These are phyloP conservation scores for Dryobotodes eremita DNA, from an alignment of 2,888 invertebrate genomes.

Conservation along the genomic window DNA sequence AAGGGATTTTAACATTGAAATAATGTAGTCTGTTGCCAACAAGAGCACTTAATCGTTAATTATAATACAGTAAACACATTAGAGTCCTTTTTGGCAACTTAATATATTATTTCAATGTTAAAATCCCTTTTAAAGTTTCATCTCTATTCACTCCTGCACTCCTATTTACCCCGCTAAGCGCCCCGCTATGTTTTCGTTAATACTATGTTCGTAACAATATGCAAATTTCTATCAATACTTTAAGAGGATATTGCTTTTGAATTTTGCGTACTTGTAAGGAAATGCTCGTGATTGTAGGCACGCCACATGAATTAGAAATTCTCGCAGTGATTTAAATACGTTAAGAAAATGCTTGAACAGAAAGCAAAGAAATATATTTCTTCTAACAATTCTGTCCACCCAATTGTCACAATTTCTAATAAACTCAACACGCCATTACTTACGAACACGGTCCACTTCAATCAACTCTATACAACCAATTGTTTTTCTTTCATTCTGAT, in stretches of 20 bases:
- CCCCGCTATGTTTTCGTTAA: neutral
- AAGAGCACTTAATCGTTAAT: too few relatives aligned
- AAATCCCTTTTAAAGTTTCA: too few relatives aligned
- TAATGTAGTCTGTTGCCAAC: too few relatives aligned
- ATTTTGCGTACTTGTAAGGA: neutral
- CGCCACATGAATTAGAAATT: neutral
- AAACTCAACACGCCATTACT: neutral
- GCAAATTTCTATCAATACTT: too few relatives aligned
- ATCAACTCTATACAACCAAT: neutral
- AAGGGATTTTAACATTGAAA: too few relatives aligned
- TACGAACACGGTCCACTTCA: conserved; percentile 9
- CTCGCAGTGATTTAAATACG: neutral
- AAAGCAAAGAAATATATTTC: neutral
- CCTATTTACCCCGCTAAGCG: neutral
- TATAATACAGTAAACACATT: too few relatives aligned
- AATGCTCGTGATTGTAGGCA: neutral
- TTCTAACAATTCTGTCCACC: neutral
- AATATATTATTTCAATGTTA: too few relatives aligned
- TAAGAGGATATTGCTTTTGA: neutral
- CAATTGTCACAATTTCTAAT: neutral
- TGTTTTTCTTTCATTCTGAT: conserved; percentile 34
- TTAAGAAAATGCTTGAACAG: neutral
- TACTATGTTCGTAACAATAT: too few relatives aligned
- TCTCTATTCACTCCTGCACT: too few relatives aligned
- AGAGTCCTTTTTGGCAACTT: too few relatives aligned